Conservation (phyloP, 2,797 vertebrate genomes). For the Sciaenops ocellatus region DNA sequence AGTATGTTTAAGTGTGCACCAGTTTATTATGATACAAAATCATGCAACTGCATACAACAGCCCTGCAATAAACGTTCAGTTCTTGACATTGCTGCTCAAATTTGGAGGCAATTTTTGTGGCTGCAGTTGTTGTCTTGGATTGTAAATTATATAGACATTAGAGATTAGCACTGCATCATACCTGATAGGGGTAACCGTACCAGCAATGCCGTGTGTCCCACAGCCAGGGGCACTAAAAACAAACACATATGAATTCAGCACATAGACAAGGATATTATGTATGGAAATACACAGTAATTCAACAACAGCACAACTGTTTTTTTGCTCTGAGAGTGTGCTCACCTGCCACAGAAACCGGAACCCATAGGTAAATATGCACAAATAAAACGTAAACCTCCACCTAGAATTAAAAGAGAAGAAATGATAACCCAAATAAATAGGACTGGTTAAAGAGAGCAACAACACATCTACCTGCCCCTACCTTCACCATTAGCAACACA, state of each 20-base stretch:
- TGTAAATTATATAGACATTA: neutral
- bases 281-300: neutral
- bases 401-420: constrained; percentile 73
- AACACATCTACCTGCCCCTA: neutral
- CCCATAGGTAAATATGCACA: constrained; percentile 94
- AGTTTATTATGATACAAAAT: constrained; percentile 17
- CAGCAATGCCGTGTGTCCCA: constrained; percentile 97
- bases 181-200: constrained; percentile 96
- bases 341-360: constrained; percentile 95
- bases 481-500: neutral
- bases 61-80: neutral
- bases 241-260: constrained; percentile 2
- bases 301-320: neutral
- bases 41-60: neutral
- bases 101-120: neutral
- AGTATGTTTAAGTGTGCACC: neutral
- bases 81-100: neutral
- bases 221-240: constrained; percentile 91
- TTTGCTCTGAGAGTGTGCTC: constrained; percentile 73
- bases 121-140: neutral
- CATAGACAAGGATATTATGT: neutral
- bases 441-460: neutral
- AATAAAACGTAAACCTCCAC: constrained; percentile 99
- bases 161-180: constrained; percentile 66
- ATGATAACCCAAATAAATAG: too few species aligned